Evolutionary conservation across 2,888 invertebrate genomes (phyloP).

Genomic region (Megaustenia siamemsis): DNA sequence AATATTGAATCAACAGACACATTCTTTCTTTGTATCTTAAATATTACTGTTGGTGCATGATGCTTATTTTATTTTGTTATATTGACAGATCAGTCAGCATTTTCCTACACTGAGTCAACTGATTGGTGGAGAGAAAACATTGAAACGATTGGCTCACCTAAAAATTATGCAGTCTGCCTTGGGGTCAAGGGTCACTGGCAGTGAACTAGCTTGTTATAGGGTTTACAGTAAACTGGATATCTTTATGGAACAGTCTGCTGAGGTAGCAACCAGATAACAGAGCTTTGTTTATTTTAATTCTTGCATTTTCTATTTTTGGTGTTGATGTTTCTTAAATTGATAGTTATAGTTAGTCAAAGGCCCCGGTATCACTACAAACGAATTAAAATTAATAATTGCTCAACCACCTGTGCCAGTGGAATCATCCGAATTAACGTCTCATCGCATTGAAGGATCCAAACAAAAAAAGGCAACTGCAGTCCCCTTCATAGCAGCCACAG

Average conservation of each 20-base stretch:
- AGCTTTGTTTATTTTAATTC: neutral
- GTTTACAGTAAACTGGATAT: slow-evolving; percentile 66
- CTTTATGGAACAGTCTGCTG: slow-evolving; percentile 68
- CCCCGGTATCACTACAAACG: too few species aligned
- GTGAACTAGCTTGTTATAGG: slow-evolving; percentile 68
- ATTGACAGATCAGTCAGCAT: slow-evolving; percentile 37
- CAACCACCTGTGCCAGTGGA: too few species aligned
- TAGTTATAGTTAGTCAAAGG: too few species aligned
- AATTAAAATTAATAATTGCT: too few species aligned
- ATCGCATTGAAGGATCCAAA: too few species aligned
- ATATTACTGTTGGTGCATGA: too few species aligned
- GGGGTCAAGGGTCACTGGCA: slow-evolving; percentile 62
- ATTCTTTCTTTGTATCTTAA: too few species aligned
- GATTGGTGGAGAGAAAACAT: slow-evolving; percentile 40
- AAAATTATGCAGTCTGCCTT: slow-evolving; percentile 48
- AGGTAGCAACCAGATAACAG: slow-evolving; percentile 53
- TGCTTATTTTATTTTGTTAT: slow-evolving; percentile 1
- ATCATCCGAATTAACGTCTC: too few species aligned
- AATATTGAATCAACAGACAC: too few species aligned
- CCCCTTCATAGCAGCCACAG: too few species aligned
- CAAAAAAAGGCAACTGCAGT: too few species aligned
- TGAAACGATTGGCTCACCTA: slow-evolving; percentile 24
- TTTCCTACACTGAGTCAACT: slow-evolving; percentile 25
- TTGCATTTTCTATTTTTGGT: neutral
- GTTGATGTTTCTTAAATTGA: neutral